phyloP scores from a whole-genome alignment of 2,888 invertebrate genomes.

The Apocheima hispidaria region DNA sequence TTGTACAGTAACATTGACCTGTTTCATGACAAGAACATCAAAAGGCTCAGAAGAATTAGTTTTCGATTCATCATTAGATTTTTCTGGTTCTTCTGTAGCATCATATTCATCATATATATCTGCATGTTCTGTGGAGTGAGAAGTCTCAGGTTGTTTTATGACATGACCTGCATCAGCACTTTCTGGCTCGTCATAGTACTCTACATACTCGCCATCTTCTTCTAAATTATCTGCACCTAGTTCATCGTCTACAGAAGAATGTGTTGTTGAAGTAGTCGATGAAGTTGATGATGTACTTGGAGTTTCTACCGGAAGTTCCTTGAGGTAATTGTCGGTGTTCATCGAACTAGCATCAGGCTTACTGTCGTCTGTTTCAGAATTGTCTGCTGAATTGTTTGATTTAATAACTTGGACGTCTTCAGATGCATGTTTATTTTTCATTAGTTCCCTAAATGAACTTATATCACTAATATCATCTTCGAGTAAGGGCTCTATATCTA shows the following conservation, averaged over 20 bases:
- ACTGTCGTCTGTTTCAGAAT: slow-evolving; percentile 66
- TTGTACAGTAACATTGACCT: slow-evolving; percentile 81
- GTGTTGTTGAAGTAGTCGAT: slow-evolving; percentile 49
- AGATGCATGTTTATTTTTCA: slow-evolving; percentile 78
- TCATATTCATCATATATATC: slow-evolving; percentile 82
- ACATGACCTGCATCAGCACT: slow-evolving; percentile 63
- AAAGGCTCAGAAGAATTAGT: slow-evolving; percentile 69
- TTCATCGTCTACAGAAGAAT: slow-evolving; percentile 55
- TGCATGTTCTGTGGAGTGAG: slow-evolving; percentile 61
- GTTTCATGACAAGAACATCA: slow-evolving; percentile 86
- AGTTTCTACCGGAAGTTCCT: slow-evolving; percentile 51
- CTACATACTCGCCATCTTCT: slow-evolving; percentile 71
- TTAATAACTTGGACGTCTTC: slow-evolving; percentile 86
- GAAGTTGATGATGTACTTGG: slow-evolving; percentile 49
- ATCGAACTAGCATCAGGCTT: slow-evolving; percentile 78
- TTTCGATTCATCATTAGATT: slow-evolving; percentile 53
- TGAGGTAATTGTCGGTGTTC: slow-evolving; percentile 71
- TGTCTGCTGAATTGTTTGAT: slow-evolving; percentile 66
- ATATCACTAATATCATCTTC: slow-evolving; percentile 86
- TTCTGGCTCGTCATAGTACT: slow-evolving; percentile 77
- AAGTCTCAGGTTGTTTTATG: slow-evolving; percentile 56
- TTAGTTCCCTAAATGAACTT: slow-evolving; percentile 78
- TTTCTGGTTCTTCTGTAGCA: slow-evolving; percentile 72
- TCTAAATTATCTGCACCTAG: slow-evolving; percentile 63
- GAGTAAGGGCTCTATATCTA: slow-evolving; percentile 85